phyloP scores from a whole-genome alignment of 2,888 invertebrate species.

The Leptopilina syphax region DNA sequence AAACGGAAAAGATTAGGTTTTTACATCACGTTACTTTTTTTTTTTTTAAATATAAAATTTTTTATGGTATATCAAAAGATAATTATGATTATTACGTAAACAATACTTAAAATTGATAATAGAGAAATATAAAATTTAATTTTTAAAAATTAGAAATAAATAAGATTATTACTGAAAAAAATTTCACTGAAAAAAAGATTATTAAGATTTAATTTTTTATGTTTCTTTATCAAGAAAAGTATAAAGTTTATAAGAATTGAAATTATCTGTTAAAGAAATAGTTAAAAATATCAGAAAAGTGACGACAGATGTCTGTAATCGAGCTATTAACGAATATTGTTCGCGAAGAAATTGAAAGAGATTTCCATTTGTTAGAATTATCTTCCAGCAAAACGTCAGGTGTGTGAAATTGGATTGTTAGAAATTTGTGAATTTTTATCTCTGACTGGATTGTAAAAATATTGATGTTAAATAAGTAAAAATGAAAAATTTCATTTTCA shows the following conservation, averaged over 20 bases:
- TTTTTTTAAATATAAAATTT: too few species aligned
- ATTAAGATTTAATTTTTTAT: too few species aligned
- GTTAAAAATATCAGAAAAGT: constrained; percentile 48
- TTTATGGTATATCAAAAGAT: too few species aligned
- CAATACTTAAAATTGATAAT: too few species aligned
- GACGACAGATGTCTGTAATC: constrained; percentile 59
- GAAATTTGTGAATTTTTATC: constrained; percentile 50
- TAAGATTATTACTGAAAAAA: too few species aligned
- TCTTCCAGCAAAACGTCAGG: constrained; percentile 55
- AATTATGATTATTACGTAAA: too few species aligned
- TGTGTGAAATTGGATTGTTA: constrained; percentile 56
- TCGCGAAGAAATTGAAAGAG: constrained; percentile 47
- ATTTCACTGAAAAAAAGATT: too few species aligned
- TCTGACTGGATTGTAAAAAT: neutral
- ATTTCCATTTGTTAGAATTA: constrained; percentile 57
- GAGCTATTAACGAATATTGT: constrained; percentile 56
- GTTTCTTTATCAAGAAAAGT: neutral
- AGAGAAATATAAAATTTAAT: too few species aligned
- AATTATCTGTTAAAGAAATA: constrained; percentile 41
- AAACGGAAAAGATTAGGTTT: too few species aligned
- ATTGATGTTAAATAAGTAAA: neutral
- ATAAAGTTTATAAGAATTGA: neutral
- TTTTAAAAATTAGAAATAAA: too few species aligned
- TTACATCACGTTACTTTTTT: too few species aligned
- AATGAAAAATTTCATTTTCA: neutral